Conservation (phyloP, 2,888 invertebrate species). For the Leptothorax acervorum region DNA sequence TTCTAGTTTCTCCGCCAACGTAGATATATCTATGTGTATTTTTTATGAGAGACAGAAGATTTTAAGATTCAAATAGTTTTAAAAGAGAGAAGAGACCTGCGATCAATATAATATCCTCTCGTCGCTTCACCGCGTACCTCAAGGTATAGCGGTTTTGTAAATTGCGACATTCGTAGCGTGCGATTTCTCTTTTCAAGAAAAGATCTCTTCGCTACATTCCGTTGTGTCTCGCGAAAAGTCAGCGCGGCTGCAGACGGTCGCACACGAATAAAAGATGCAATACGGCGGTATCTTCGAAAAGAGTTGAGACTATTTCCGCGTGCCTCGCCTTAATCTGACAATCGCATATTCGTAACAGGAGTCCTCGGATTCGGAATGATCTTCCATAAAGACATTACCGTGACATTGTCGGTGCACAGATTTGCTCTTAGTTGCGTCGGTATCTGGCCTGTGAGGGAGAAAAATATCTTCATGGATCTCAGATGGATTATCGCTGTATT, state of each 20-base stretch:
- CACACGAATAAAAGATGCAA: slow-evolving; percentile 51
- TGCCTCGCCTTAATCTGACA: background rate
- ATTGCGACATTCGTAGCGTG: slow-evolving; percentile 7
- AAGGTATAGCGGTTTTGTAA: slow-evolving; percentile 16
- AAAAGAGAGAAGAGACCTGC: background rate
- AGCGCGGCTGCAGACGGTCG: slow-evolving; percentile 29
- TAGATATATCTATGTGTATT: slow-evolving; percentile 3
- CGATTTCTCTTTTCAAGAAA: slow-evolving; percentile 23
- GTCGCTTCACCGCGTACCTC: background rate
- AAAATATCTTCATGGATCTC: slow-evolving; percentile 43
- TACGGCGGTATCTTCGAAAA: background rate
- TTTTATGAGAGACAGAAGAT: slow-evolving; percentile 16
- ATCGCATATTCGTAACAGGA: background rate
- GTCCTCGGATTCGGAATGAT: slow-evolving; percentile 27
- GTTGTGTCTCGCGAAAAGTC: slow-evolving; percentile 1
- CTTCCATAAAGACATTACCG: slow-evolving; percentile 11
- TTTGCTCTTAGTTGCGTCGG: slow-evolving; percentile 63
- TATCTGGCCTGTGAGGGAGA: slow-evolving; percentile 44
- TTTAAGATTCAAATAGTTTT: slow-evolving; percentile 42
- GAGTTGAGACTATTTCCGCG: background rate
- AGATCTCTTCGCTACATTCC: background rate
- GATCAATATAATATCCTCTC: background rate
- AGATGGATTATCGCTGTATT: slow-evolving; percentile 48
- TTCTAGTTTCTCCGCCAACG: background rate
- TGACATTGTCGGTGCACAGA: slow-evolving; percentile 28